phyloP scores from a whole-genome alignment of 1,140 invertebrate genomes.

The Drosophila fuyamai region DNA sequence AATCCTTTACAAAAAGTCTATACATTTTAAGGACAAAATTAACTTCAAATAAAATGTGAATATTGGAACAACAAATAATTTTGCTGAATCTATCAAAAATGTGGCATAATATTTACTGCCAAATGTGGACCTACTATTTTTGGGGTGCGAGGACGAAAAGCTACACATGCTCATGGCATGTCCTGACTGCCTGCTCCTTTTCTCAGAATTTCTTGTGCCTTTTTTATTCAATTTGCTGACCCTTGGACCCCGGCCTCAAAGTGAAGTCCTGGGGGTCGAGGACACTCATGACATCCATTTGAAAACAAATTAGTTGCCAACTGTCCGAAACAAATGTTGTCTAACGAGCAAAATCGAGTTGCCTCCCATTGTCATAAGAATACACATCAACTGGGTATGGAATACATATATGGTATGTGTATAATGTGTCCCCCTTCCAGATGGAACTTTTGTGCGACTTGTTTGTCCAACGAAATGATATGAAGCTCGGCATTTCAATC shows the following conservation, averaged over 20 bases:
- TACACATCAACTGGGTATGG: slow-evolving; percentile 5
- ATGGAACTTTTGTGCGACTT: background rate
- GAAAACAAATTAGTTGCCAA: slow-evolving; percentile 80
- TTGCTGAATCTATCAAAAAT: slow-evolving; percentile 30
- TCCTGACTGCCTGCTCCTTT: slow-evolving; percentile 11
- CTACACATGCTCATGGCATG: slow-evolving; percentile 6
- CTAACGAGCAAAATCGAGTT: slow-evolving; percentile 51
- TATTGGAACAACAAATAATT: background rate
- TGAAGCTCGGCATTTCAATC: slow-evolving; percentile 65
- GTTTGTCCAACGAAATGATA: slow-evolving; percentile 29
- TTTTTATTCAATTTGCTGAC: slow-evolving; percentile 69
- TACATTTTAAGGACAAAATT: too few relatives aligned
- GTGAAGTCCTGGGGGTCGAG: slow-evolving; percentile 18
- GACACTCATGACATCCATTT: slow-evolving; percentile 53
- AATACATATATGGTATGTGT: slow-evolving; percentile 9
- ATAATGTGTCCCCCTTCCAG: slow-evolving; percentile 15
- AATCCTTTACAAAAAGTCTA: too few relatives aligned
- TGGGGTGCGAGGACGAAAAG: background rate
- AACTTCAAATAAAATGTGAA: too few relatives aligned
- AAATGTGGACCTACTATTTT: too few relatives aligned
- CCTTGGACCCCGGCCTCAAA: slow-evolving; percentile 29
- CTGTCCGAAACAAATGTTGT: slow-evolving; percentile 80
- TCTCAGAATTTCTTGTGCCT: slow-evolving; percentile 5
- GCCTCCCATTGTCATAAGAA: slow-evolving; percentile 7
- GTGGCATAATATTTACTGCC: slow-evolving; percentile 35